Evolutionary conservation across 1,140 invertebrate genomes (phyloP).

Genomic region (Bursaphelenchus mucronatus): DNA sequence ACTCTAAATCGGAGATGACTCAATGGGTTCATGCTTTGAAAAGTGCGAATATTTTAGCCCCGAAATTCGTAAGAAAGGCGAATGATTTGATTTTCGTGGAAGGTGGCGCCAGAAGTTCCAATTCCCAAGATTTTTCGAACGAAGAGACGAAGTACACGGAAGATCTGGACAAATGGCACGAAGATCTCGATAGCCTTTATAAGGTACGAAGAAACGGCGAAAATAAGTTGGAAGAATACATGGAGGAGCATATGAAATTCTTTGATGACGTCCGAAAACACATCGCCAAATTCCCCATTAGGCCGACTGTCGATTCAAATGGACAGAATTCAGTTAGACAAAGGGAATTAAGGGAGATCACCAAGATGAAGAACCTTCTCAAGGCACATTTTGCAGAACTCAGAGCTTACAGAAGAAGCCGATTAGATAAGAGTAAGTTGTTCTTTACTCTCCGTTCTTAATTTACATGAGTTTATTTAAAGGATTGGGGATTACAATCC

Average conservation of each 20-base stretch:
- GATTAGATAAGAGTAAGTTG: slow-evolving; percentile 20
- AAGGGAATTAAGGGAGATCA: background rate
- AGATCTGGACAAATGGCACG: slow-evolving; percentile 32
- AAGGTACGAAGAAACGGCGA: slow-evolving; percentile 26
- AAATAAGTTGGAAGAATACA: slow-evolving; percentile 27
- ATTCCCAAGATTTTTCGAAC: background rate
- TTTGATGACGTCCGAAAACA: slow-evolving; percentile 28
- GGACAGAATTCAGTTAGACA: background rate
- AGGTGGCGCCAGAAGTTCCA: too few species aligned
- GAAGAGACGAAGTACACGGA: slow-evolving; percentile 28
- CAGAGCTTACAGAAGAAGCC: slow-evolving; percentile 11
- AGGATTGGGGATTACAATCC: too few species aligned
- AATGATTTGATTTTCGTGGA: too few species aligned
- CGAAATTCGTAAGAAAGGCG: slow-evolving; percentile 24
- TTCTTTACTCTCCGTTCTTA: background rate
- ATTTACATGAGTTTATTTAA: too few species aligned
- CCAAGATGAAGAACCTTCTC: slow-evolving; percentile 30
- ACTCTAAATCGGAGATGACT: slow-evolving; percentile 24
- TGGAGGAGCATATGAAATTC: slow-evolving; percentile 39
- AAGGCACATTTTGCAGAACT: slow-evolving; percentile 23
- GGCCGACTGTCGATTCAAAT: background rate
- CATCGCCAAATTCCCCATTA: slow-evolving; percentile 21
- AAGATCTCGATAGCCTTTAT: slow-evolving; percentile 28
- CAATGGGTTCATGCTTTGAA: slow-evolving; percentile 38
- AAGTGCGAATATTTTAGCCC: slow-evolving; percentile 27